Base-by-base conservation (phyloP, 1,140 invertebrate species). In the Zaprionus africanus region DNA sequence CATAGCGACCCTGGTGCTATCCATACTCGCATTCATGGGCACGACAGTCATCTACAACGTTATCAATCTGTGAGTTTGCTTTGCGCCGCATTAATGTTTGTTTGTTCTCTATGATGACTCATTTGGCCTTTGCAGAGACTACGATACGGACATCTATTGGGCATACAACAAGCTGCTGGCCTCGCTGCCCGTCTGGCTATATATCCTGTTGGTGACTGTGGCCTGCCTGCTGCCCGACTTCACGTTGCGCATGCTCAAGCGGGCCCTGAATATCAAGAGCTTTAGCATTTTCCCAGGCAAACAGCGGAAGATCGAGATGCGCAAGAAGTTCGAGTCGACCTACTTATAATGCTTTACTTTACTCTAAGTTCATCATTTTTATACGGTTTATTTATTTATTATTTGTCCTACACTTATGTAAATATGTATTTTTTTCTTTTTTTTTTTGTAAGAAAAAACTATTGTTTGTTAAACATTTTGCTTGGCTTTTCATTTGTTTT, bases 151-250 rank as follows among this genome's bases (percentile, higher is more conserved):
- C 53, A 94, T 96, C 38, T 93, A 94, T 4, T 94, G 94, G 68
- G 94, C 96, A 0, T 96, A 96, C 75, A 93, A 93, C 1, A 93
- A 93, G 12, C 91, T 96, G 9, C 69, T 96, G 15, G 67, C 84
- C 1, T 95, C 95, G 1, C 90, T 94, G 1, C 81, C 94, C 0
- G 95, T 96, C 68, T 96, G 95, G 95, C 79, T 96, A 9, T 77
- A 94, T 5, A 94, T 95, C 2, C 5, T 96, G 0, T 2, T 96
- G 0, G 82, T 95, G 0, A 70, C 94, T 0, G 86, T 95, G 0
- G 90, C 94, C 2, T 93, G 94, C 17, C 93, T 97, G 1, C 75
- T 95, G 17, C 96, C 96, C 0, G 95, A 96, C 79, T 93, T 93
- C 61, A 76, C 94, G 49, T 66, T 93, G 28, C 63, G 81, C n/a